Conservation (phyloP, 2,113 vertebrate species). For the Gasterosteus aculeatus region DNA sequence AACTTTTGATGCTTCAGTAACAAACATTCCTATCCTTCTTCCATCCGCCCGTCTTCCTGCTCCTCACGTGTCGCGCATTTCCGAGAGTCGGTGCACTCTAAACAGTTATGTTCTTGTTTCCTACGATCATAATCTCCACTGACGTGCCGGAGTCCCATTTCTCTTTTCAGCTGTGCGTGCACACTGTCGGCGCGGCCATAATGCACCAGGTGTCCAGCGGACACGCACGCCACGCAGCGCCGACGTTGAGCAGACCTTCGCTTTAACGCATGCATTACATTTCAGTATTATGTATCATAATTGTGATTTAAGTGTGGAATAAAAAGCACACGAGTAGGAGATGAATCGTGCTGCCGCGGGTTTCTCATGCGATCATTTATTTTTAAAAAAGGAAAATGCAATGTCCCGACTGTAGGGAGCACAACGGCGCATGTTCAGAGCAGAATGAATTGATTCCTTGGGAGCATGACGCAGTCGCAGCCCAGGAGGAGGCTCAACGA, state of each 20-base stretch:
- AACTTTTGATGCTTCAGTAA: slow-evolving; percentile 47
- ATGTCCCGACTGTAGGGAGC: slow-evolving; percentile 16
- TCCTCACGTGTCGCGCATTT: slow-evolving; percentile 61
- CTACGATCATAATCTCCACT: slow-evolving; percentile 74
- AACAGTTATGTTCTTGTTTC: slow-evolving; percentile 77
- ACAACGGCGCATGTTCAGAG: not conserved
- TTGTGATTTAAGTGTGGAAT: slow-evolving; percentile 74
- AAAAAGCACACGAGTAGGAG: slow-evolving; percentile 46
- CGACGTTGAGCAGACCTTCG: slow-evolving; percentile 70
- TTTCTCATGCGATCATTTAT: slow-evolving; percentile 63
- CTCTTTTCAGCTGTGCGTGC: slow-evolving; percentile 69
- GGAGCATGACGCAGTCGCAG: slow-evolving; percentile 6
- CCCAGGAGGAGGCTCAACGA: not conserved
- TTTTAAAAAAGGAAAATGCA: slow-evolving; percentile 20
- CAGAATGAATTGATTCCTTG: slow-evolving; percentile 22
- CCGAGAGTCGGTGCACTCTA: slow-evolving; percentile 69
- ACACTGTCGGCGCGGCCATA: slow-evolving; percentile 34
- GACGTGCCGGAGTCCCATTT: slow-evolving; percentile 71
- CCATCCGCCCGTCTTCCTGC: slow-evolving; percentile 55
- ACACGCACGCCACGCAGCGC: slow-evolving; percentile 39
- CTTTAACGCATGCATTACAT: slow-evolving; percentile 69
- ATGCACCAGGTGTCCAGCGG: slow-evolving; percentile 55
- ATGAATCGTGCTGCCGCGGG: slow-evolving; percentile 42
- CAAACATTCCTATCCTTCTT: slow-evolving; percentile 37
- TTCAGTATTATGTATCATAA: slow-evolving; percentile 73